phyloP scores from a whole-genome alignment of 2,113 vertebrate species.

The Megalops atlanticus region DNA sequence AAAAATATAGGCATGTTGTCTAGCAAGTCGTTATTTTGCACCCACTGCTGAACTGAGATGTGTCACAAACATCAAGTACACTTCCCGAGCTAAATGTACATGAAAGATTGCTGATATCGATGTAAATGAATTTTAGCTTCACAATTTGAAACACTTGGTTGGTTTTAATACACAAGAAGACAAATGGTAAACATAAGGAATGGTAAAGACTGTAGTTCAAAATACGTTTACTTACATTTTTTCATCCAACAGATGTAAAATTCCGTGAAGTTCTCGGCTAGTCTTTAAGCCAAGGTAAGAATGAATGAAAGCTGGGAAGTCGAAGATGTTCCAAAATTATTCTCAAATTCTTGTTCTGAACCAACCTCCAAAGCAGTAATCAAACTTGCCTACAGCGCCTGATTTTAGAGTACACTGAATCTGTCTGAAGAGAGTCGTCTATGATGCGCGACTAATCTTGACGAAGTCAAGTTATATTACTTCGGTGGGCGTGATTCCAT shows the following conservation, averaged over 20 bases:
- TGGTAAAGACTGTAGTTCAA: no score
- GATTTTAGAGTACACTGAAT: not conserved
- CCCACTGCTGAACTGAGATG: no score
- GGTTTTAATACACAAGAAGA: no score
- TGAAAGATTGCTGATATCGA: no score
- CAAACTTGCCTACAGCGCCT: not conserved
- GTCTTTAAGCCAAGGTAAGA: not conserved
- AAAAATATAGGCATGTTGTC: no score
- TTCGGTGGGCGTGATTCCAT: slow-evolving; percentile 27
- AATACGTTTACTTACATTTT: not conserved
- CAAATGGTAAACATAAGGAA: no score
- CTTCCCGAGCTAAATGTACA: no score
- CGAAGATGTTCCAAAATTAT: not conserved
- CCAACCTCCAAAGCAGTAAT: not conserved
- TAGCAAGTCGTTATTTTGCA: no score
- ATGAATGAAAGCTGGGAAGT: not conserved
- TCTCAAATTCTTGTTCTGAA: not conserved
- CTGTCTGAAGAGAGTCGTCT: not conserved
- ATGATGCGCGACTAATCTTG: not conserved
- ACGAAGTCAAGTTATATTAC: slow-evolving; percentile 37
- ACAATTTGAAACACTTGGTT: no score
- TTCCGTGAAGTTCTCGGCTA: not conserved
- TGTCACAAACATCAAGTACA: no score
- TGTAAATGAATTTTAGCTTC: no score
- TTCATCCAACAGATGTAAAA: not conserved